phyloP scores from a whole-genome alignment of 2,113 vertebrate species.

The Crotalus horridus region DNA sequence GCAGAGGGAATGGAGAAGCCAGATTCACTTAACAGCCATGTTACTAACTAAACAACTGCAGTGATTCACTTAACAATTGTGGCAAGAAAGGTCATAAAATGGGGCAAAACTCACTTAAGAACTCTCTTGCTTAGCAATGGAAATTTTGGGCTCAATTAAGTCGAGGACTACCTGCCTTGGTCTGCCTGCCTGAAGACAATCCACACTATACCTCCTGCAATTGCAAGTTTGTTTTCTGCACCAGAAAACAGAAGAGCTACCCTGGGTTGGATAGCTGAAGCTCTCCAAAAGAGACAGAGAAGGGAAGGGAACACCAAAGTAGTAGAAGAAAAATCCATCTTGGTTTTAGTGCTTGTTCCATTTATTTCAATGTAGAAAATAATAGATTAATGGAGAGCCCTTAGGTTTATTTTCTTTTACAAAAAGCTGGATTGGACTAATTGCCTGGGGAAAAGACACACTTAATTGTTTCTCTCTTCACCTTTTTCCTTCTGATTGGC shows the following conservation, averaged over 20 bases:
- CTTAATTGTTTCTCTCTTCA: background rate
- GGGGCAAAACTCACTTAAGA: background rate
- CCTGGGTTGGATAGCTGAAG: background rate
- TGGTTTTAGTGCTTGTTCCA: background rate
- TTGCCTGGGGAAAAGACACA: background rate
- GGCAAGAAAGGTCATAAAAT: background rate
- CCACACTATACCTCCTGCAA: background rate
- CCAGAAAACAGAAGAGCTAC: background rate
- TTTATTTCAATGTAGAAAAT: background rate
- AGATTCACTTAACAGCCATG: background rate
- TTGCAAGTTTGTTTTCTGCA: background rate
- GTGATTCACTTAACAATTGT: background rate
- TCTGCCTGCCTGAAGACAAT: background rate
- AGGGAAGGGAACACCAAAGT: background rate
- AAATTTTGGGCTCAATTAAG: background rate
- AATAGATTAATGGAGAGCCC: background rate
- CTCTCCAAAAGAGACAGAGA: background rate
- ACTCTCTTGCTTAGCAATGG: background rate
- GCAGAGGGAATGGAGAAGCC: background rate
- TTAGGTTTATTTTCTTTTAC: background rate
- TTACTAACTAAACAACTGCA: no score
- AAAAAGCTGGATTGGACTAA: background rate
- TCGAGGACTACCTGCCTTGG: background rate
- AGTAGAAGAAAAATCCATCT: background rate
- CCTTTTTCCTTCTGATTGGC: background rate